A percentile compares a stretch with the other conserved stretches of the same genome.
Conservation (phyloP, 2,888 invertebrate genomes). For the Trichogramma dendrolimi region DNA sequence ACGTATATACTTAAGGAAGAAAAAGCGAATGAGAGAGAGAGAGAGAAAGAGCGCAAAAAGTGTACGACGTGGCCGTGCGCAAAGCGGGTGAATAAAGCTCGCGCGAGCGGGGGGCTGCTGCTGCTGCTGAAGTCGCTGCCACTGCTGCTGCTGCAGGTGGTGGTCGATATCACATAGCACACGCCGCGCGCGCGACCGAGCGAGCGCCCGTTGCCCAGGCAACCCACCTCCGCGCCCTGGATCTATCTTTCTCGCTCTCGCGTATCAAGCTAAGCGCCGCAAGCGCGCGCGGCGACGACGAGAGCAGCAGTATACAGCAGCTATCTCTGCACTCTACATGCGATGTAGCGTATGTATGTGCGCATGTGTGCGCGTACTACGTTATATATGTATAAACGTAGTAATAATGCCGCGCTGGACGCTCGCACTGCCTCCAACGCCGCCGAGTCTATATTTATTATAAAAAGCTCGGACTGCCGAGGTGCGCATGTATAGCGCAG, state of each 20-base stretch:
- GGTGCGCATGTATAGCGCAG: too few species aligned
- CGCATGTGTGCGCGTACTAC: too few species aligned
- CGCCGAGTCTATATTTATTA: too few species aligned
- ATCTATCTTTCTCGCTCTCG: constrained; percentile 9
- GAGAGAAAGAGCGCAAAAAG: not conserved
- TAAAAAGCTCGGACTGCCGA: too few species aligned
- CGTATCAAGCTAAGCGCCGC: constrained; percentile 16
- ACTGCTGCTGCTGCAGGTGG: constrained; percentile 6
- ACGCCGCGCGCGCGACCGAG: constrained; percentile 29
- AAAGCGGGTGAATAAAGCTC: not conserved
- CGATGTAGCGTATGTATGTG: too few species aligned
- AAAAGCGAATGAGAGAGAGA: not conserved
- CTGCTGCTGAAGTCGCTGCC: constrained; percentile 11
- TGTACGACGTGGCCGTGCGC: not conserved
- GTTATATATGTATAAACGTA: too few species aligned
- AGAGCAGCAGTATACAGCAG: too few species aligned
- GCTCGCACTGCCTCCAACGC: too few species aligned
- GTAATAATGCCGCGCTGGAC: too few species aligned
- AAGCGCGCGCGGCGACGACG: not conserved
- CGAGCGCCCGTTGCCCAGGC: constrained; percentile 39
- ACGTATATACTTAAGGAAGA: too few species aligned
- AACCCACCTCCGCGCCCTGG: constrained; percentile 40
- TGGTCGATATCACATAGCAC: constrained; percentile 21
- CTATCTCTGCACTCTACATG: not conserved
- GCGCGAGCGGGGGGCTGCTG: not conserved